phyloP scores from a whole-genome alignment of 2,797 vertebrate genomes.

The Psittacula echo region DNA sequence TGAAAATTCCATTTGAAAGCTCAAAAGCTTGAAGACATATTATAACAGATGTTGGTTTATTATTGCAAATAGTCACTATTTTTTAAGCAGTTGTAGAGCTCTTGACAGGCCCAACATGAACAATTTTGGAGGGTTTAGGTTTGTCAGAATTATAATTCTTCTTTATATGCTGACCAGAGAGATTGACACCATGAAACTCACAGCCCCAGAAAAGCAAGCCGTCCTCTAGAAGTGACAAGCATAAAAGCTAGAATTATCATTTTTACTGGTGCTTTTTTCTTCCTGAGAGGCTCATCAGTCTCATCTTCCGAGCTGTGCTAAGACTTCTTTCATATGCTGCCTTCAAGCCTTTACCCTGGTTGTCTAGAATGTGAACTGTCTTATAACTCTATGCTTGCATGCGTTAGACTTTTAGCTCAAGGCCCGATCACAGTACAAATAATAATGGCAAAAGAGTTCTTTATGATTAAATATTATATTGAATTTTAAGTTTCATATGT shows the following conservation, averaged over 20 bases:
- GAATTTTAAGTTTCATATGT: background rate
- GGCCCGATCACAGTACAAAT: background rate
- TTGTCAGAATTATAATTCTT: background rate
- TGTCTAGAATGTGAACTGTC: background rate
- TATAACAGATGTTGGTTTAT: background rate
- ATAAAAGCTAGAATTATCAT: background rate
- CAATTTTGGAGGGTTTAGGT: background rate
- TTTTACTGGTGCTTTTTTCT: background rate
- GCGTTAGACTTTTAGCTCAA: background rate
- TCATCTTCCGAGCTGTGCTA: background rate
- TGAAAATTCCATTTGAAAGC: background rate
- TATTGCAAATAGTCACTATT: background rate
- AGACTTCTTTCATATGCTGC: background rate
- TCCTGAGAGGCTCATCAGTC: background rate
- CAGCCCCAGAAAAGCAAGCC: rapidly evolving
- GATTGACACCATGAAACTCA: background rate
- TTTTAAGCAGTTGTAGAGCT: background rate
- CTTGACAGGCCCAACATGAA: background rate
- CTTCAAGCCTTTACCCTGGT: background rate
- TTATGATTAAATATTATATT: background rate
- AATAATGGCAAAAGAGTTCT: background rate
- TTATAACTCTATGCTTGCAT: background rate
- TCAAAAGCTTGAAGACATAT: background rate
- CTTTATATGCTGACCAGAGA: background rate
- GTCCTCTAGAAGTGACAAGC: background rate